Conservation (phyloP, 2,113 vertebrate genomes). For the Muscicapa adusta region DNA sequence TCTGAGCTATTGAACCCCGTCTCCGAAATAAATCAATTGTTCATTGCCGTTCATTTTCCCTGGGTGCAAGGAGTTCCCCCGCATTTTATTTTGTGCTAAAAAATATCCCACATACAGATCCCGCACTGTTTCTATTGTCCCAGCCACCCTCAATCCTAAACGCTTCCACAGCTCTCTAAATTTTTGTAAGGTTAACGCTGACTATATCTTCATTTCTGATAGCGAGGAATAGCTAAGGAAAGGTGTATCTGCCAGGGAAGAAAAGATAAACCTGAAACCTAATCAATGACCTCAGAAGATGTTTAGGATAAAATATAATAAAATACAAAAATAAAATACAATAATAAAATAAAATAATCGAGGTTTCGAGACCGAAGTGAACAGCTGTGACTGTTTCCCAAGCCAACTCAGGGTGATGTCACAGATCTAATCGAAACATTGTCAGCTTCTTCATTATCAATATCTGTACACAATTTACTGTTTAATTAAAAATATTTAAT, state of each 20-base stretch:
- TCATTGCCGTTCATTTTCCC: neutral
- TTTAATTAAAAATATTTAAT: constrained; percentile 27
- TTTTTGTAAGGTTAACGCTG: neutral
- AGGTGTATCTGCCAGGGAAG: neutral
- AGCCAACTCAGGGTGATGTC: neutral
- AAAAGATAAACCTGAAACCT: neutral
- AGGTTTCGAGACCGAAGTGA: neutral
- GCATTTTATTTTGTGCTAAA: neutral
- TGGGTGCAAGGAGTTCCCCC: neutral
- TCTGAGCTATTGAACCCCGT: neutral
- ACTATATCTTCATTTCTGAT: neutral
- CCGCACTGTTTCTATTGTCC: neutral
- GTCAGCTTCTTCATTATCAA: neutral
- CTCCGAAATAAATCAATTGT: neutral
- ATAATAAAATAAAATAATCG: neutral
- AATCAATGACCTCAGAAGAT: neutral
- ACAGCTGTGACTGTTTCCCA: neutral
- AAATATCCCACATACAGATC: neutral
- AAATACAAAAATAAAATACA: neutral
- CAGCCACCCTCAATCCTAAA: neutral
- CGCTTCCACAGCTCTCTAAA: neutral
- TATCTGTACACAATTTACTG: neutral
- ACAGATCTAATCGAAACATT: neutral
- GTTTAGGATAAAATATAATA: neutral
- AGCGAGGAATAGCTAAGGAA: neutral